These are phyloP conservation scores for Amphipoea oculea DNA, from an alignment of 2,888 invertebrate species.

Conservation along the genomic window DNA sequence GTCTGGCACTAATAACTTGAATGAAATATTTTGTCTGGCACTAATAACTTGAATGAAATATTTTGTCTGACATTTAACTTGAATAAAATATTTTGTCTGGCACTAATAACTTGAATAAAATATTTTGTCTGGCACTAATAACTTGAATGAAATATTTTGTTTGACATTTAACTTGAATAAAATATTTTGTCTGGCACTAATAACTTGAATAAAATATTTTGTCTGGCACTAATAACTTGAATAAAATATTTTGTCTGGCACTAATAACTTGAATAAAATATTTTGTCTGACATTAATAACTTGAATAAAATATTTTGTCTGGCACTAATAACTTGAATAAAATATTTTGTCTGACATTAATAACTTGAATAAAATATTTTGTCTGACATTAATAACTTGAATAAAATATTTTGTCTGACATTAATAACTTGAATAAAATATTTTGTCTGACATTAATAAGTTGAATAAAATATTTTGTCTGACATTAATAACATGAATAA, in stretches of 20 bases:
- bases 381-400: neutral
- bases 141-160: conserved; percentile 1
- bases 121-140: too few species aligned
- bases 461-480: neutral
- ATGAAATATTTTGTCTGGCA: neutral
- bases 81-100: neutral
- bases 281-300: neutral
- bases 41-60: neutral
- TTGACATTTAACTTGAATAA: conserved; percentile 1
- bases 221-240: neutral
- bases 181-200: too few species aligned
- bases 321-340: neutral
- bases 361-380: too few species aligned
- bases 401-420: neutral
- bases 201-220: conserved; percentile 1
- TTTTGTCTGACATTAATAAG: neutral
- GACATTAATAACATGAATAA: neutral
- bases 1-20: neutral
- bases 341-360: neutral
- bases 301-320: neutral
- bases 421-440: conserved; percentile 1
- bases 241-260: too few species aligned
- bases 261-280: neutral
- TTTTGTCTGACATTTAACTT: neutral
- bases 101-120: too few species aligned